Evolutionary conservation across 2,888 invertebrate genomes (phyloP), one percentile per base, ranked within the genome.

Genomic region (Eurois occulta): DNA sequence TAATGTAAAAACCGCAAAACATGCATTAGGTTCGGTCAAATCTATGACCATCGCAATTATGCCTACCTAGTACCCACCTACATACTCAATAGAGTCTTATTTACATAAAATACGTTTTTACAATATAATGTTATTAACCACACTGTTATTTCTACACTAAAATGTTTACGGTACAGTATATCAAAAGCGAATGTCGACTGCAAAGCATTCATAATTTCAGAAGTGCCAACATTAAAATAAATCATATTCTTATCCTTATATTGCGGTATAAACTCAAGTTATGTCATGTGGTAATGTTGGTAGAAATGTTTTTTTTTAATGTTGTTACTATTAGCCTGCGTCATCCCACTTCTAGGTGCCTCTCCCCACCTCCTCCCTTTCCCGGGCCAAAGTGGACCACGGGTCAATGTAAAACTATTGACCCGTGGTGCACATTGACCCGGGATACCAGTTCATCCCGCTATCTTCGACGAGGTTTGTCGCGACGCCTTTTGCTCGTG

Each of bases 191-290:
- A 75, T 85, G 79, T 77, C 46, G 66, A 73, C 73, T 62, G 85
- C 82, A 32, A 28, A 66, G 71, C 75, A 71, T 83, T 83, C 58
- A 32, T 76, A 75, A 58, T 66, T 60, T 72, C 77, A 72, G 35
- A 48, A 72, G 69, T 73, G 67, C 70, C 66, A 80, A 77, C 75
- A 84, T 84, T 62, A 86, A 84, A 80, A 77, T 84, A 80, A 86
- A 77, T 77, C 72, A 72, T 71, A 80, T 52, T 62, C 21, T 43
- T 67, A 69, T 52, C 24, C 52, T 7, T 83, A 72, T 41, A 72
- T 41, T 66, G 66, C 62, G 69, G n/a, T 41, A 55, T 86, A 77
- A 71, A 85, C 24, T 62, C 11, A 55, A 41, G 60, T 71, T 78
- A 75, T 74, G 48, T 74, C n/a, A 41, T 58, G 58, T 66, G 67